A percentile compares a stretch with the other conserved stretches of the same genome.
These are phyloP conservation scores for Zophobas morio DNA, from an alignment of 1,140 invertebrate species.

Conservation along the genomic window DNA sequence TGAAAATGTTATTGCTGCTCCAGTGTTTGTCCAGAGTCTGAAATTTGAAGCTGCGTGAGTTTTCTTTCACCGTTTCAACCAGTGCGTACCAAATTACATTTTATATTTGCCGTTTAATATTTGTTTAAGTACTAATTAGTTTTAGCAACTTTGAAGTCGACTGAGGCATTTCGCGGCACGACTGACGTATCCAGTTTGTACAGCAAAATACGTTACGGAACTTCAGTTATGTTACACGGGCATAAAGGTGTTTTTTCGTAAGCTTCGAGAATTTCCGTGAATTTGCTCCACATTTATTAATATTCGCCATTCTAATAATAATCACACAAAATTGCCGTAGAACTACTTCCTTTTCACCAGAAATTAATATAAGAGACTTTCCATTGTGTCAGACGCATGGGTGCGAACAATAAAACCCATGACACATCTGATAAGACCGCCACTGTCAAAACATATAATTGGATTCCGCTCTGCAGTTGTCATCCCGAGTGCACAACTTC, in stretches of 20 bases:
- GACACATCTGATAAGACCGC: slow-evolving; percentile 47
- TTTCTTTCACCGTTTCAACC: background rate
- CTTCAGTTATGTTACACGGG: slow-evolving; percentile 23
- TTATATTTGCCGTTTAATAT: slow-evolving; percentile 36
- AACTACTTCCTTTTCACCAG: background rate
- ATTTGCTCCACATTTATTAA: slow-evolving; percentile 1
- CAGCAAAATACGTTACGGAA: slow-evolving; percentile 7
- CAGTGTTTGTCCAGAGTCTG: background rate
- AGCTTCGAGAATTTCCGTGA: background rate
- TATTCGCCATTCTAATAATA: background rate
- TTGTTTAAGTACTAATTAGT: slow-evolving; percentile 37
- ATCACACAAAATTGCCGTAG: slow-evolving; percentile 13
- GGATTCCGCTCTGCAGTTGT: slow-evolving; percentile 46
- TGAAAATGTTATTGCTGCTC: slow-evolving; percentile 6
- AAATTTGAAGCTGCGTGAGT: background rate
- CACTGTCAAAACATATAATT: slow-evolving; percentile 45
- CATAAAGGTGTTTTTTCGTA: slow-evolving; percentile 29
- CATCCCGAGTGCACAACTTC: slow-evolving; percentile 44
- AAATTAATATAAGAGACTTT: slow-evolving; percentile 39
- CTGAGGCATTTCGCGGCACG: background rate
- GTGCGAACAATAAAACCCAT: slow-evolving; percentile 41
- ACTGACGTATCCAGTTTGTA: background rate
- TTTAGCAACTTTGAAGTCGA: slow-evolving; percentile 26
- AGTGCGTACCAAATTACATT: background rate
- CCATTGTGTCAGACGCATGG: slow-evolving; percentile 35